Conservation (phyloP, 2,113 vertebrate species). For the Ailurus styani region DNA sequence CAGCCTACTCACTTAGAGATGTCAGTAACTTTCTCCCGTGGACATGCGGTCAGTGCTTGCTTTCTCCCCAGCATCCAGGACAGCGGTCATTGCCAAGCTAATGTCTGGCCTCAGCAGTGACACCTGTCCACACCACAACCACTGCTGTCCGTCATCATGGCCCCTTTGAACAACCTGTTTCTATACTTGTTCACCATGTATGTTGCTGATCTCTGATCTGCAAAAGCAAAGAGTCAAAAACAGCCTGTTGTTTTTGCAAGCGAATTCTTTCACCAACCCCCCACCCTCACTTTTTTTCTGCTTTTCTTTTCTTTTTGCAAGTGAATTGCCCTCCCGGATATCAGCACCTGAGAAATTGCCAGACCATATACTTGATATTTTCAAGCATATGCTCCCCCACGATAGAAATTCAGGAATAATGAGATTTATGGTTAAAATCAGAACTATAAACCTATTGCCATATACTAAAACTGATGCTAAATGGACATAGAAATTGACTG, state of each 20-base stretch:
- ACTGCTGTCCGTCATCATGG: too few species aligned
- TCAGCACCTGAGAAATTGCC: neutral
- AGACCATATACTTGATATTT: neutral
- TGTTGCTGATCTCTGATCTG: neutral
- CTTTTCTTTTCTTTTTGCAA: neutral
- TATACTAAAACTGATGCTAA: neutral
- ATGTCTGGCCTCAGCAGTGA: neutral
- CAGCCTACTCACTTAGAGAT: accelerated
- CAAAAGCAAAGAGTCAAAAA: too few species aligned
- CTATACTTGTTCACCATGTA: neutral
- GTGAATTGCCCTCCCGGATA: neutral
- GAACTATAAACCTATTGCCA: neutral
- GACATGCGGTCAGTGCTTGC: neutral
- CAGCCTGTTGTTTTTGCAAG: neutral
- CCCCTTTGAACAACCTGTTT: neutral
- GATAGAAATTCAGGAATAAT: neutral
- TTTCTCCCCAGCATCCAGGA: neutral
- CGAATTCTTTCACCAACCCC: neutral
- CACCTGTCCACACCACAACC: neutral
- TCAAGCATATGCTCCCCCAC: neutral
- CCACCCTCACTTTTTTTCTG: neutral
- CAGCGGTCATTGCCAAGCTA: neutral
- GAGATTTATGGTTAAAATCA: neutral
- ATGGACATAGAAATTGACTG: neutral
- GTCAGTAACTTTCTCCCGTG: neutral